A percentile compares a stretch with the other conserved stretches of the same genome.
Conservation (phyloP, 2,888 invertebrate genomes). For the Sepiola atlantica region DNA sequence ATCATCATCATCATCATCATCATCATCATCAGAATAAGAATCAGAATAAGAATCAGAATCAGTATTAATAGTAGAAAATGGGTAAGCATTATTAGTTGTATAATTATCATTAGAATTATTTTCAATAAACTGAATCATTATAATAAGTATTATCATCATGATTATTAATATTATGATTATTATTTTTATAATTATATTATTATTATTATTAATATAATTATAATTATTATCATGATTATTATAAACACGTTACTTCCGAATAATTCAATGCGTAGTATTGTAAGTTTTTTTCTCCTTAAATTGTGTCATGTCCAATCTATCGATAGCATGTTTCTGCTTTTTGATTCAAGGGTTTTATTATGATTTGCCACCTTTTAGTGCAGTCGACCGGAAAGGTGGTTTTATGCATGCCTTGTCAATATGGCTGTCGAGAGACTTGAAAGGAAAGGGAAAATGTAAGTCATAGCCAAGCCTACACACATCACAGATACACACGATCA, state of each 20-base stretch:
- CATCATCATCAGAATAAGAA: no score
- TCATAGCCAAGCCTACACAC: not conserved
- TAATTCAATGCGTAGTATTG: not conserved
- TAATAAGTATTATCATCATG: no score
- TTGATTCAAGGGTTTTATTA: not conserved
- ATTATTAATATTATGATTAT: no score
- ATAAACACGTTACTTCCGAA: not conserved
- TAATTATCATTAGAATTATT: no score
- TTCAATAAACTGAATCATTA: no score
- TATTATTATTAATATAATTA: no score
- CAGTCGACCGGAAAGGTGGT: not conserved
- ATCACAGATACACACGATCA: not conserved
- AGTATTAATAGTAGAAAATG: no score
- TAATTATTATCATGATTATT: no score
- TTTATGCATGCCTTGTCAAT: not conserved
- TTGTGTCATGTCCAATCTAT: not conserved
- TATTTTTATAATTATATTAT: no score
- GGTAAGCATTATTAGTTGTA: no score
- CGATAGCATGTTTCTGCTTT: not conserved
- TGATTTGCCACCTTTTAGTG: conserved; percentile 20
- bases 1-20: no score
- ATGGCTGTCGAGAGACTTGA: not conserved
- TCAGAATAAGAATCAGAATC: no score
- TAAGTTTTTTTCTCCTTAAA: not conserved
- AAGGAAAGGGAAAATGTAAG: not conserved